These are phyloP conservation scores for Atrichornis clamosus DNA, from an alignment of 2,113 vertebrate species.

Conservation along the genomic window DNA sequence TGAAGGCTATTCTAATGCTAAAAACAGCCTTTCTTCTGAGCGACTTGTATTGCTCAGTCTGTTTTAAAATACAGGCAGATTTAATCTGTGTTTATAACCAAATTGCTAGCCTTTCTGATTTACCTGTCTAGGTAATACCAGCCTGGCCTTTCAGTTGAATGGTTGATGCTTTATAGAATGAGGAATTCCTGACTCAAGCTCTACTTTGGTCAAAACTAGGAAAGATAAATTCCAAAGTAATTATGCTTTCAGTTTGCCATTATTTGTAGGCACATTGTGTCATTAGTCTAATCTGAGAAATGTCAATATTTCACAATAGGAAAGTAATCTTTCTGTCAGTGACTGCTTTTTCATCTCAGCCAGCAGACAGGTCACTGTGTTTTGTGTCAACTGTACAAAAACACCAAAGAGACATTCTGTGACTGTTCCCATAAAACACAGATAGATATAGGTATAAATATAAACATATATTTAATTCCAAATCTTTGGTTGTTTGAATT, in stretches of 20 bases:
- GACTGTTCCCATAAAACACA: neutral
- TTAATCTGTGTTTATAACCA: neutral
- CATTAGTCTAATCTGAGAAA: neutral
- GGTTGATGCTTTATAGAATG: neutral
- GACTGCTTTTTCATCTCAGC: neutral
- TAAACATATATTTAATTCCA: neutral
- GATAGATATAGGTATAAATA: neutral
- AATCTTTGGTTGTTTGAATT: neutral
- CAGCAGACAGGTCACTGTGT: neutral
- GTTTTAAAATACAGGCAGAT: neutral
- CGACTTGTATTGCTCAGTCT: neutral
- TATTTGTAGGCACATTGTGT: neutral
- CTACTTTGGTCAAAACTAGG: neutral
- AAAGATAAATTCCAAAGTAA: neutral
- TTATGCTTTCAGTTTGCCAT: neutral
- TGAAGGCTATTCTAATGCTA: neutral
- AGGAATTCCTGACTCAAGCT: neutral
- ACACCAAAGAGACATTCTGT: neutral
- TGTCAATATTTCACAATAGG: neutral
- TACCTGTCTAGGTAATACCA: neutral
- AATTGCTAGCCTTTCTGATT: neutral
- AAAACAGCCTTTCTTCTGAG: neutral
- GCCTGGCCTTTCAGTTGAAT: neutral
- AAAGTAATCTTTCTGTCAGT: neutral
- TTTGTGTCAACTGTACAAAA: neutral